Evolutionary conservation across 2,797 vertebrate genomes (phyloP).

Genomic region (Synanceia verrucosa): DNA sequence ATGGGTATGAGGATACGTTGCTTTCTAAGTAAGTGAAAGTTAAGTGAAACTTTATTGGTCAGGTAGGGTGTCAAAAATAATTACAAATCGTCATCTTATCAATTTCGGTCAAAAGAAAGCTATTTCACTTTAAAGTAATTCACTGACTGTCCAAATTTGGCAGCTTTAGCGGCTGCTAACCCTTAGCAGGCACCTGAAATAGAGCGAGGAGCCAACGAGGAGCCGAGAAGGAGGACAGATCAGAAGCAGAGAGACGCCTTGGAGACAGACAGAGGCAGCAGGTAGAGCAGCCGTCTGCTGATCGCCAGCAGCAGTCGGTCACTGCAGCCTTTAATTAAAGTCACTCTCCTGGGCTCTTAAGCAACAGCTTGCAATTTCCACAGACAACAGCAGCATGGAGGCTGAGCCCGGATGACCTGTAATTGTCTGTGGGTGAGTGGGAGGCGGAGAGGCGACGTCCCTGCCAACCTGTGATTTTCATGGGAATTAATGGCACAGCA

Average conservation of each 20-base stretch:
- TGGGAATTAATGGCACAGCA: conserved; percentile 70
- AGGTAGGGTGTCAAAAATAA: too few relatives aligned
- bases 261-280: conserved; percentile 47
- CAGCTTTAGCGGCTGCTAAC: conserved; percentile 32
- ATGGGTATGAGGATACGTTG: too few relatives aligned
- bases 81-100: too few relatives aligned
- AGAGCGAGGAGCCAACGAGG: neutral
- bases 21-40: too few relatives aligned
- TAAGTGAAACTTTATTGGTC: too few relatives aligned
- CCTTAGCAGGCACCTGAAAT: conserved; percentile 22
- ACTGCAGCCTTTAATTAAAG: conserved; percentile 78
- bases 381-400: conserved; percentile 67
- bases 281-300: conserved; percentile 62
- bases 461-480: conserved; percentile 72
- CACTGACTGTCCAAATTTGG: neutral
- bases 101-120: too few relatives aligned
- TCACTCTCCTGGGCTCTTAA: conserved; percentile 71
- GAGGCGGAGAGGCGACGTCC: conserved; percentile 19
- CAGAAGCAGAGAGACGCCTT: conserved; percentile 31
- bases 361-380: conserved; percentile 73
- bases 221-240: conserved; percentile 17
- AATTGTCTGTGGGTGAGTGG: conserved; percentile 55
- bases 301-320: conserved; percentile 76
- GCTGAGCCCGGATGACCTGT: conserved; percentile 60
- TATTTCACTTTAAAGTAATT: neutral